phyloP scores from a whole-genome alignment of 2,888 invertebrate species.

The Pristionchus maxplancki region DNA sequence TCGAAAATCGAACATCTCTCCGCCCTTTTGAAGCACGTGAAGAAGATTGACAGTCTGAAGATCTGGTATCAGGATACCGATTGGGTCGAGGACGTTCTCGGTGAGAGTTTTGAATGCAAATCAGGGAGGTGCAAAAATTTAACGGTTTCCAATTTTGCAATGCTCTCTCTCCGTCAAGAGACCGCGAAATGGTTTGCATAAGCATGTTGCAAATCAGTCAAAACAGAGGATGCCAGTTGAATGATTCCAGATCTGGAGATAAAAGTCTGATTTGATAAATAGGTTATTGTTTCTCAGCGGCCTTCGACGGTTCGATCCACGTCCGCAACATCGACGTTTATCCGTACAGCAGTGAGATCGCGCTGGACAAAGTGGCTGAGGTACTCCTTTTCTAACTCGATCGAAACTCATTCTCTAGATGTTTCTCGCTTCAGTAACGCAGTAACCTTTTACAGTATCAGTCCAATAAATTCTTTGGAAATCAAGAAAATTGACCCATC shows the following conservation, averaged over 20 bases:
- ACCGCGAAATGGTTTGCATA: no score
- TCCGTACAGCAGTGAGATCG: slow-evolving; percentile 22
- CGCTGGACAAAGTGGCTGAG: not conserved
- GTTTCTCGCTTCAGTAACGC: not conserved
- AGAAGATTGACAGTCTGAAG: slow-evolving; percentile 28
- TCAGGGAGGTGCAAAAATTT: no score
- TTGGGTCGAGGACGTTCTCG: slow-evolving; percentile 22
- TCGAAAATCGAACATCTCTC: not conserved
- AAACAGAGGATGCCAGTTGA: no score
- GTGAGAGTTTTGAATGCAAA: no score
- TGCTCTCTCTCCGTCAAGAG: no score
- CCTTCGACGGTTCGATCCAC: not conserved
- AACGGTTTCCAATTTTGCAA: no score
- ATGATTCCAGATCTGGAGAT: no score
- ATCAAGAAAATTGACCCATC: not conserved
- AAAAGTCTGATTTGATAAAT: no score
- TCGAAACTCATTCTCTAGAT: not conserved
- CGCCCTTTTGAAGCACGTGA: not conserved
- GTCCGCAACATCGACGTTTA: slow-evolving; percentile 27
- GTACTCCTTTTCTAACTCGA: not conserved
- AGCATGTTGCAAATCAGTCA: no score
- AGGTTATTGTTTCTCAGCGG: not conserved
- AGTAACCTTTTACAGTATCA: no score
- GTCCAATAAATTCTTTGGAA: no score
- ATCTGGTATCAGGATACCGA: not conserved